Evolutionary conservation across 1,140 invertebrate genomes (phyloP), one percentile per base, ranked within the genome.

Genomic region (Aphis craccivora): DNA sequence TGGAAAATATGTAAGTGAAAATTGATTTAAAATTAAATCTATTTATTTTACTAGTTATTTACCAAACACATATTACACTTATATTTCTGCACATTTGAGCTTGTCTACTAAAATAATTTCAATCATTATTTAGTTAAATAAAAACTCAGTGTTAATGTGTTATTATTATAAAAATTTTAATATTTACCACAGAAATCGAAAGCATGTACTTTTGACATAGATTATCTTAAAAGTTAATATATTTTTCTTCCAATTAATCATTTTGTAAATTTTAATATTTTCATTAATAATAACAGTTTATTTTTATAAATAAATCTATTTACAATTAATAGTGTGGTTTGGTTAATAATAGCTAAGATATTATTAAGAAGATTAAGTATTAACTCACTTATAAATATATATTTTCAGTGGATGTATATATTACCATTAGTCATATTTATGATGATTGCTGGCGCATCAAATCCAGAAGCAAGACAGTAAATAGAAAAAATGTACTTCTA

Each of bases 351-450:
- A 88, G 43, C 45, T 87, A 43, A 48, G 84, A 45, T 43, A 14
- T 86, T n/a, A 14, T 51, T n/a, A 45, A 45, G 37, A 40, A 5
- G 4, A 45, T 45, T 51, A 51, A 22, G 35, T 48, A 48, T 53
- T 7, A 48, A 48, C 14, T 87, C 11, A 60, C 25, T 60, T 40
- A 90, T 90, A 40, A 60, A 53, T 25, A 35, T 55, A 45, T 60
- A 43, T 2, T 98, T 92, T 30, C 76, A 93, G 91, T 99, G 98
- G 98, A 99, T 99, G 97, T 99, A 99, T 95, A 98, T 99, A 94
- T 97, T 99, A 67, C 98, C 98, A 8, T 96, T 98, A 67, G 96
- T 98, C 40, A 97, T 99, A 92, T 97, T 99, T 94, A 96, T 99
- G 91, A 96, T 99, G 94, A 96, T 99, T 93, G 97, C 98, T 93